Evolutionary conservation across 2,888 invertebrate genomes (phyloP).

Genomic region (Melipona beecheii): DNA sequence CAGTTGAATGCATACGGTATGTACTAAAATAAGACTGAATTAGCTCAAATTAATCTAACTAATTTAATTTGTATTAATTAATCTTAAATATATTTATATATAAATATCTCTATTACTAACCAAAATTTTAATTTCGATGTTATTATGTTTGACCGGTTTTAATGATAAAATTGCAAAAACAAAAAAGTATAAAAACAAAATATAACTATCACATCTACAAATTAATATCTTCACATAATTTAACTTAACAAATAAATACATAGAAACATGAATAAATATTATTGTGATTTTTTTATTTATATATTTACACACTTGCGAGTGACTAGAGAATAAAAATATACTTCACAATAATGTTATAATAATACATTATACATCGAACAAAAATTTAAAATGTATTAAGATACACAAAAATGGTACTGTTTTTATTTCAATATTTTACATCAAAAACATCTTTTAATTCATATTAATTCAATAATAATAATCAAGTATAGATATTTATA

Average conservation of each 20-base stretch:
- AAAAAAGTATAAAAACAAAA: background rate
- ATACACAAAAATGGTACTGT: slow-evolving; percentile 36
- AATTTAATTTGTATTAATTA: background rate
- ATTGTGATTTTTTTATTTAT: slow-evolving; percentile 44
- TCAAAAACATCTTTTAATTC: background rate
- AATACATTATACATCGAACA: slow-evolving; percentile 20
- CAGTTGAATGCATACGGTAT: slow-evolving; percentile 37
- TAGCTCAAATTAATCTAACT: background rate
- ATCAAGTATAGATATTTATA: background rate
- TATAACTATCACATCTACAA: background rate
- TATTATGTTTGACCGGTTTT: background rate
- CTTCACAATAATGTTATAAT: slow-evolving; percentile 8
- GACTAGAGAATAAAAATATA: slow-evolving; percentile 52
- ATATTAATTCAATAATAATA: too few species aligned
- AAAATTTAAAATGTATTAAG: slow-evolving; percentile 40
- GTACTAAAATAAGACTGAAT: slow-evolving; percentile 42
- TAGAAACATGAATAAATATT: slow-evolving; percentile 17
- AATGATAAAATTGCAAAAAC: background rate
- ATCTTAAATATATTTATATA: background rate
- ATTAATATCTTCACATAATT: background rate
- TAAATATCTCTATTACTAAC: background rate
- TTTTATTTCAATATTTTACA: background rate
- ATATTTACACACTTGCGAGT: slow-evolving; percentile 42
- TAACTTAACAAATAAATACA: background rate
- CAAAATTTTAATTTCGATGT: background rate